Evolutionary conservation across 2,113 vertebrate genomes (phyloP).

Genomic region (Pygoscelis adeliae): DNA sequence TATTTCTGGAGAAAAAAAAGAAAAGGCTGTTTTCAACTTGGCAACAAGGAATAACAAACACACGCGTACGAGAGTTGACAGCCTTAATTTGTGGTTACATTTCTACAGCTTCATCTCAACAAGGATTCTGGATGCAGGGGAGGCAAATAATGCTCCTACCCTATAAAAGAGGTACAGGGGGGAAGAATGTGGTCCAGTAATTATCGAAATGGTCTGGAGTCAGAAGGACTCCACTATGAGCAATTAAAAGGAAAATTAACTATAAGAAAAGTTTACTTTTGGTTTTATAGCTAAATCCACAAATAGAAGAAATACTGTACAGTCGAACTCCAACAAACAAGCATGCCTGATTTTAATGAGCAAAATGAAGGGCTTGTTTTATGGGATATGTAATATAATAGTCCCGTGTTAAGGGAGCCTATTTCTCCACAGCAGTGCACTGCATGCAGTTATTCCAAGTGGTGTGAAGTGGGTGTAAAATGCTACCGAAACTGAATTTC

Average conservation of each 20-base stretch:
- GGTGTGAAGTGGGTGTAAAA: background rate
- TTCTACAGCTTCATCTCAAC: background rate
- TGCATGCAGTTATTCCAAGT: background rate
- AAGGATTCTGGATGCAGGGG: background rate
- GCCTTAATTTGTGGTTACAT: background rate
- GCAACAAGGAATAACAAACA: background rate
- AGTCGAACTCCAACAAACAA: conserved; percentile 39
- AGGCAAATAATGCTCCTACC: background rate
- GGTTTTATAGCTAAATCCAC: conserved; percentile 44
- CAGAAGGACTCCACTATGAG: background rate
- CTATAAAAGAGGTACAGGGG: conserved; percentile 17
- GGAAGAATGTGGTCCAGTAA: conserved; percentile 22
- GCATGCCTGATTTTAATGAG: conserved; percentile 50
- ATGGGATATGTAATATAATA: conserved; percentile 45
- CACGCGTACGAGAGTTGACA: background rate
- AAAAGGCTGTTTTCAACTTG: background rate
- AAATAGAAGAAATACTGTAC: conserved; percentile 54
- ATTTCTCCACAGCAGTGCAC: background rate
- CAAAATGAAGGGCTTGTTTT: conserved; percentile 47
- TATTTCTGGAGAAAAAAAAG: background rate
- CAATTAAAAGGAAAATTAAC: conserved; percentile 57
- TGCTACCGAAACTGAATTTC: background rate
- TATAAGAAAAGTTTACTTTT: conserved; percentile 24
- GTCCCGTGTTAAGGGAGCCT: background rate
- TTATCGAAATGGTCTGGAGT: conserved; percentile 28